Evolutionary conservation across 2,113 vertebrate genomes (phyloP).

Genomic region (Tricholaema leucomelas): DNA sequence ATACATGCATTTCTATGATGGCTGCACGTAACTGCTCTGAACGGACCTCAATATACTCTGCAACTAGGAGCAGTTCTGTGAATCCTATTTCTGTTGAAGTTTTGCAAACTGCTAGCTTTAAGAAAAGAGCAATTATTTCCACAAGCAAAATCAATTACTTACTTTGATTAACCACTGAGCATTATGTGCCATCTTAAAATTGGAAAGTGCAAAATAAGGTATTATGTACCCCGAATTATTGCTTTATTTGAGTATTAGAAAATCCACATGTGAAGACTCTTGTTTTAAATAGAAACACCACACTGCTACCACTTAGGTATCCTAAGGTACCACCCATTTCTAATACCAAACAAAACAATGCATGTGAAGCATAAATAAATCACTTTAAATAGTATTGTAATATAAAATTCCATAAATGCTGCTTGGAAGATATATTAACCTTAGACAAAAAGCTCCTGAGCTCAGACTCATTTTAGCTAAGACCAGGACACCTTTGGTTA

Average conservation of each 20-base stretch:
- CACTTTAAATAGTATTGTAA: neutral
- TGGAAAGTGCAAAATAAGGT: neutral
- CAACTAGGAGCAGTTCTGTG: neutral
- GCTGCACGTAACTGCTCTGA: neutral
- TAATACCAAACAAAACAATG: neutral
- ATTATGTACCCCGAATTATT: neutral
- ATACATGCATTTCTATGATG: neutral
- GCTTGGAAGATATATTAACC: neutral
- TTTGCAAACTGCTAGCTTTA: neutral
- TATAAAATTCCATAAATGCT: neutral
- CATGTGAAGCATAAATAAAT: neutral
- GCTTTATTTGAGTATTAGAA: neutral
- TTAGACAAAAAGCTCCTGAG: neutral
- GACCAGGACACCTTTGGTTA: neutral
- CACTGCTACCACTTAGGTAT: neutral
- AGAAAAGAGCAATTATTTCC: neutral
- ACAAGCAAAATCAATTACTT: neutral
- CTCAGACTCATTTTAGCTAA: neutral
- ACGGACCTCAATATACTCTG: neutral
- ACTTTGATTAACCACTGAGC: neutral
- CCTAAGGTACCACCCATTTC: neutral
- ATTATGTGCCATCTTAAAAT: neutral
- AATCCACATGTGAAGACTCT: neutral
- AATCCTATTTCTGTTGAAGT: neutral
- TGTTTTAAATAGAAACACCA: neutral